Conservation (phyloP, 2,888 invertebrate genomes). For the Eupelmus urozonus region DNA sequence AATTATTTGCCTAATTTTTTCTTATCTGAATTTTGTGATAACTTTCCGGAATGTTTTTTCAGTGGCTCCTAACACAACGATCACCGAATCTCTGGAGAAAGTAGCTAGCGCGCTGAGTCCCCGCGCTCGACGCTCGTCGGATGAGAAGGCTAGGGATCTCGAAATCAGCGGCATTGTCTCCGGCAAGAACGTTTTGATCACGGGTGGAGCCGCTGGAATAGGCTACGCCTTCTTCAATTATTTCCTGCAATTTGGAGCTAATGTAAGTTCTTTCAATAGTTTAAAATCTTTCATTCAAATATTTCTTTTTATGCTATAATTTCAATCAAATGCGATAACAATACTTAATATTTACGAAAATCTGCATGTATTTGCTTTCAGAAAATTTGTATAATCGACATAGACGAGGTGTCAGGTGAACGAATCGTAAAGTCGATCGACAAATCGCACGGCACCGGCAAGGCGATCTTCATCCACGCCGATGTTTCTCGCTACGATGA, state of each 20-base stretch:
- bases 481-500: constrained; percentile 68
- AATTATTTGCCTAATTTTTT: too few species aligned
- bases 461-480: constrained; percentile 67
- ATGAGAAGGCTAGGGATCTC: constrained; percentile 70
- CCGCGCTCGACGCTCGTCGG: constrained; percentile 65
- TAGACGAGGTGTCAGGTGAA: constrained; percentile 65
- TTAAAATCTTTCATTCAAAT: neutral
- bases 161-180: constrained; percentile 71
- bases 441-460: constrained; percentile 68
- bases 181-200: constrained; percentile 71
- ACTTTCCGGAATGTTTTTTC: too few species aligned
- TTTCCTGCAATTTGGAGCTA: constrained; percentile 71
- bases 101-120: neutral
- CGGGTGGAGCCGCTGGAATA: constrained; percentile 72
- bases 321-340: too few species aligned
- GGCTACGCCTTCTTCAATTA: constrained; percentile 71
- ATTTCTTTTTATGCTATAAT: too few species aligned
- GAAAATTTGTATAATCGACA: constrained; percentile 70
- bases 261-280: constrained; percentile 64
- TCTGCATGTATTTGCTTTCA: constrained; percentile 53
- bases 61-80: constrained; percentile 31
- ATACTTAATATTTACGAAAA: too few species aligned
- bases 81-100: neutral
- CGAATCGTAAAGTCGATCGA: constrained; percentile 65
- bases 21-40: too few species aligned